phyloP scores from a whole-genome alignment of 2,888 invertebrate species.

The Aricia artaxerxes region DNA sequence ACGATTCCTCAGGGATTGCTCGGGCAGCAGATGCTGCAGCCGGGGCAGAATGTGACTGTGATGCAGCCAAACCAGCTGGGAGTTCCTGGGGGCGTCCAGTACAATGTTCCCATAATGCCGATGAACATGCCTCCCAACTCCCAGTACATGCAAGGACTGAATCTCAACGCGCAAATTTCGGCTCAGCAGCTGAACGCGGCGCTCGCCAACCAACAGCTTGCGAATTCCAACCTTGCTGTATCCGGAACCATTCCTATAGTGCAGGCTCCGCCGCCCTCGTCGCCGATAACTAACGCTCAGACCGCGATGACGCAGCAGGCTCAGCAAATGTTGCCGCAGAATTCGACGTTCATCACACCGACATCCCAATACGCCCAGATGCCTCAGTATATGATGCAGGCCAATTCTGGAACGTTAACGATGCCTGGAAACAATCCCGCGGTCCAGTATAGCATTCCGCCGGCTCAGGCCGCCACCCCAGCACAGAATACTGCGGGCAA shows the following conservation, averaged over 20 bases:
- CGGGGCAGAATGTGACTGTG: conserved; percentile 71
- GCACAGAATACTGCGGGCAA: conserved; percentile 56
- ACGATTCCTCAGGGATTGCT: conserved; percentile 60
- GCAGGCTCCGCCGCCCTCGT: conserved; percentile 61
- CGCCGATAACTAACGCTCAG: conserved; percentile 57
- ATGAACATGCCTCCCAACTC: conserved; percentile 70
- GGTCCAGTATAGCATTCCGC: conserved; percentile 63
- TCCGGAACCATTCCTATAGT: conserved; percentile 68
- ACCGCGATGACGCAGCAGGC: conserved; percentile 58
- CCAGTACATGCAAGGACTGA: conserved; percentile 69
- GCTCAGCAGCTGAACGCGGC: conserved; percentile 73
- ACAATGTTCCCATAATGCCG: conserved; percentile 70
- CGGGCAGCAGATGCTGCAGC: conserved; percentile 65
- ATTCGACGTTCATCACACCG: conserved; percentile 60
- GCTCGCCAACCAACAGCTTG: conserved; percentile 63
- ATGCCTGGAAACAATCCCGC: conserved; percentile 58
- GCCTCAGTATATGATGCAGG: conserved; percentile 70
- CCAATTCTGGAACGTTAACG: conserved; percentile 56
- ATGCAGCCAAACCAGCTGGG: conserved; percentile 73
- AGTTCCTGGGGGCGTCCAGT: conserved; percentile 69
- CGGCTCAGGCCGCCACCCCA: conserved; percentile 52
- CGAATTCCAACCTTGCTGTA: conserved; percentile 56
- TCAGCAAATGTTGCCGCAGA: conserved; percentile 65
- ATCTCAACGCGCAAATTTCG: conserved; percentile 68
- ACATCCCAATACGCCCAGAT: conserved; percentile 64